phyloP scores from a whole-genome alignment of 2,888 invertebrate species.

The Coleophora deauratella region DNA sequence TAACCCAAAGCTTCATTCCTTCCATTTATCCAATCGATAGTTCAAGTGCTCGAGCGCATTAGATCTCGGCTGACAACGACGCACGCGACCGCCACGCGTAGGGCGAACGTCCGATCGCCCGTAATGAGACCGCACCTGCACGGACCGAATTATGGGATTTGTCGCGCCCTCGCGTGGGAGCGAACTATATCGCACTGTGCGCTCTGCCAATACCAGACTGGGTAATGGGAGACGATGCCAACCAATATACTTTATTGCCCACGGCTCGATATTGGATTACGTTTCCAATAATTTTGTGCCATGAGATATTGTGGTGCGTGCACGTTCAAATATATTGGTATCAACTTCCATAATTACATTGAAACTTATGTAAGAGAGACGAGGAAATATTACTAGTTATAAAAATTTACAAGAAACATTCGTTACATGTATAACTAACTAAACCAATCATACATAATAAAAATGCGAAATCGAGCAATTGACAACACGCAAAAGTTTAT shows the following conservation, averaged over 20 bases:
- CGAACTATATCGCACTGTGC: slow-evolving; percentile 45
- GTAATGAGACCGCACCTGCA: slow-evolving; percentile 72
- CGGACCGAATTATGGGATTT: slow-evolving; percentile 68
- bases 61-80: slow-evolving; percentile 32
- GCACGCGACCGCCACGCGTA: slow-evolving; percentile 64
- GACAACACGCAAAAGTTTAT: no score
- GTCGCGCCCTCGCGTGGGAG: slow-evolving; percentile 73
- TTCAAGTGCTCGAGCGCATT: slow-evolving; percentile 41
- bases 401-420: no score
- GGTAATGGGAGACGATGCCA: slow-evolving; percentile 37
- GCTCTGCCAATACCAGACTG: slow-evolving; percentile 53
- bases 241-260: slow-evolving; percentile 37
- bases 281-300: not conserved
- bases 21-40: slow-evolving; percentile 38
- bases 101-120: slow-evolving; percentile 36
- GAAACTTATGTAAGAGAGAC: no score
- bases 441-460: no score
- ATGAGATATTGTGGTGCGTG: not conserved
- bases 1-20: no score
- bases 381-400: no score
- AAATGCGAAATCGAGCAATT: no score
- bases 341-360: no score
- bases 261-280: slow-evolving; percentile 31
- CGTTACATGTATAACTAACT: no score
- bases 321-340: no score